Base-by-base conservation (phyloP, 2,888 invertebrate genomes). In the Platycheirus rosarum region DNA sequence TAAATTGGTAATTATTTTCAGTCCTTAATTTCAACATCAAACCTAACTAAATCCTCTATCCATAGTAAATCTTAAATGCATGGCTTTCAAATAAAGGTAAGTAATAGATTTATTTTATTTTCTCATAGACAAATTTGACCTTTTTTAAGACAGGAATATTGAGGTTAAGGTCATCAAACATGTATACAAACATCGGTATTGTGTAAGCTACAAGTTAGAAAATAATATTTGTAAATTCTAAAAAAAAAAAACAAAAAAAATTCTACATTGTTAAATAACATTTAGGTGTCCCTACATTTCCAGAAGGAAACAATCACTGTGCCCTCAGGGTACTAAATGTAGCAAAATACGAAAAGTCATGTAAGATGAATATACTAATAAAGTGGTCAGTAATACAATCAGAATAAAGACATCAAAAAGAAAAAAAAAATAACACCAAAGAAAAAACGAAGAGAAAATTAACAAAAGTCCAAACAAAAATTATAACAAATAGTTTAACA, bases 241-340 rank as follows among this genome's bases (percentile, higher is more conserved):
- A 60, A 42, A 60, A 70, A 68, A 48, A 71, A 44, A 85, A 79
- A n/a, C n/a, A n/a, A 74, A 66, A 53, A 86, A 60, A 79, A 42
- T 71, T 86, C 60, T 60, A 51, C 42, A 53, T 9, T 53, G 5
- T 23, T 66, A 26, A 65, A 40, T 6, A 60, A 44, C 8, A 44
- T 18, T 29, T 16, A 60, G 29, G 57, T 57, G 57, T 60, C 60
- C 60, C 60, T 60, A 32, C 26, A 18, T 44, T 44, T 60, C 42
- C 60, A 57, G n/a, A 44, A 29, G 29, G 44, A 60, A 60, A 44
- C 6, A 29, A 44, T 29, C n/a, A 55, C 20, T 55, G 37, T 63
- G 40, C 26, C 42, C 60, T 40, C 37, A 53, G 32, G 29, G n/a
- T 32, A 69, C 16, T 62, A 57, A 51, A 57, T 49, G n/a, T 57